A percentile compares a stretch with the other conserved stretches of the same genome.
Conservation (phyloP, 2,888 invertebrate genomes). For the Microctonus hyperodae region DNA sequence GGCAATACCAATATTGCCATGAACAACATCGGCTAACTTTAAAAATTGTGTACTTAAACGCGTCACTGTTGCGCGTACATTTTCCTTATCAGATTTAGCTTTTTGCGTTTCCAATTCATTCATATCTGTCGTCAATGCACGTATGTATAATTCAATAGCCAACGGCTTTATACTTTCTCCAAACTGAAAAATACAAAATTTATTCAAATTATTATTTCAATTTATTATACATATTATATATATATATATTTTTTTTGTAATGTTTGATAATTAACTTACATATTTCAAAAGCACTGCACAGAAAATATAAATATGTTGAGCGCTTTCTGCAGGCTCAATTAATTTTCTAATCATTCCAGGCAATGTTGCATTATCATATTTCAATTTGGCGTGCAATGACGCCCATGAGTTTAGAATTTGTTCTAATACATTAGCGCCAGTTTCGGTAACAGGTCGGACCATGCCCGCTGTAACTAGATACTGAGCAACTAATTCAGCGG, state of each 20-base stretch:
- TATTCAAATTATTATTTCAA: not conserved
- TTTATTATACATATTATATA: not conserved
- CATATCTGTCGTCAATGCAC: slow-evolving; percentile 78
- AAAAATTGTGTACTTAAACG: slow-evolving; percentile 69
- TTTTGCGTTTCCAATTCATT: slow-evolving; percentile 76
- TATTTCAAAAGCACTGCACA: slow-evolving; percentile 64
- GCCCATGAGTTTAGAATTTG: slow-evolving; percentile 60
- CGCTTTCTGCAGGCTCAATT: slow-evolving; percentile 69
- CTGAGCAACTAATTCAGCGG: slow-evolving; percentile 67
- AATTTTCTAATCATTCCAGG: slow-evolving; percentile 62
- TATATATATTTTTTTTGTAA: not conserved
- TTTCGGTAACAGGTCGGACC: slow-evolving; percentile 64
- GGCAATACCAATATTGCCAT: slow-evolving; percentile 68
- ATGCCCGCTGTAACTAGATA: slow-evolving; percentile 68
- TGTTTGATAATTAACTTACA: slow-evolving; percentile 52
- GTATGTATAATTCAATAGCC: slow-evolving; percentile 76
- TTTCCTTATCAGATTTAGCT: slow-evolving; percentile 66
- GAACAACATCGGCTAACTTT: slow-evolving; percentile 69
- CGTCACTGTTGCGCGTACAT: slow-evolving; percentile 67
- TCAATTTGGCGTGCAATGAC: slow-evolving; percentile 56
- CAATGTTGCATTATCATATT: slow-evolving; percentile 54
- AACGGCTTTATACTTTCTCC: slow-evolving; percentile 69
- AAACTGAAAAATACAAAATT: slow-evolving; percentile 62
- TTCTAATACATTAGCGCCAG: slow-evolving; percentile 55
- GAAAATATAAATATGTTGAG: slow-evolving; percentile 73